These are phyloP conservation scores for Chromis chromis DNA, from an alignment of 2,797 vertebrate species.

Conservation along the genomic window DNA sequence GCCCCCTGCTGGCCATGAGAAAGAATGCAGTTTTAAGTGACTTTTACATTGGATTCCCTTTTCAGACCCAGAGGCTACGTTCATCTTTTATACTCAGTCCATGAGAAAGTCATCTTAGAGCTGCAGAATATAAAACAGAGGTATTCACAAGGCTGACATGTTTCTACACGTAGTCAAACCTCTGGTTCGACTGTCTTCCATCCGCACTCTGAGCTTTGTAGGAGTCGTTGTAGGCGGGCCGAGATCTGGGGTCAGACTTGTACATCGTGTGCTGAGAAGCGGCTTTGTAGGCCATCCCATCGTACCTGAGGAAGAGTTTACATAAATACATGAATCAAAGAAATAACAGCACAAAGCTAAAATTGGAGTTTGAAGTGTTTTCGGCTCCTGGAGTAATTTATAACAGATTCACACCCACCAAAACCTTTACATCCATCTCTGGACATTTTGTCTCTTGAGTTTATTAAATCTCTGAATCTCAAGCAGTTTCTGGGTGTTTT, in stretches of 20 bases:
- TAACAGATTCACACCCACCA: neutral
- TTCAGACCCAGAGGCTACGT: too few species aligned
- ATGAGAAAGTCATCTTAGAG: neutral
- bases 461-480: too few species aligned
- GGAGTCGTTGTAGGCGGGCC: conserved; percentile 78
- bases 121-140: conserved; percentile 12
- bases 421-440: neutral
- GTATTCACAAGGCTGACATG: neutral
- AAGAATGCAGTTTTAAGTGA: too few species aligned
- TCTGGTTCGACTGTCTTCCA: conserved; percentile 85
- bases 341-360: neutral
- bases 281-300: conserved; percentile 88
- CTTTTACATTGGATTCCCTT: too few species aligned
- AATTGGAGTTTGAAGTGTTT: too few species aligned
- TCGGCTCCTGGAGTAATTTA: neutral
- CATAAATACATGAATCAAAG: neutral
- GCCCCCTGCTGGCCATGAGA: too few species aligned
- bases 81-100: too few species aligned
- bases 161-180: conserved; percentile 89
- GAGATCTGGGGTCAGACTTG: conserved; percentile 77
- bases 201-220: conserved; percentile 84
- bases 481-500: too few species aligned
- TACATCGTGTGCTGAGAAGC: conserved; percentile 85
- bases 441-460: neutral
- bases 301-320: conserved; percentile 80